These are phyloP conservation scores for Lepidocyrtinus sp. DNA, from an alignment of 2,888 invertebrate species.

Conservation along the genomic window DNA sequence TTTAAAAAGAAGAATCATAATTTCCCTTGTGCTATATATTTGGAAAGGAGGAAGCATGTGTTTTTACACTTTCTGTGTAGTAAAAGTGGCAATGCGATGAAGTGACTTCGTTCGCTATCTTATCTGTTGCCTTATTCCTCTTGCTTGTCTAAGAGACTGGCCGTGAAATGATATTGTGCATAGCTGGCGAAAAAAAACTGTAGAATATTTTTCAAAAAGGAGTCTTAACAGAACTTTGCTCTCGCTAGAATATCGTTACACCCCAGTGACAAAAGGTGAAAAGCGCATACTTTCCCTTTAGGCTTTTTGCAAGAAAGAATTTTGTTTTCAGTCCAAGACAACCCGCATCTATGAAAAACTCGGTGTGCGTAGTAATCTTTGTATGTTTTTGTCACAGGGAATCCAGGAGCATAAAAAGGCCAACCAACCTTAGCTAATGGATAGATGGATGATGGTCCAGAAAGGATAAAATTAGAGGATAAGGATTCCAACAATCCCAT, in stretches of 20 bases:
- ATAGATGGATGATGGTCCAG: conserved; percentile 50
- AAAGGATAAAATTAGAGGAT: conserved; percentile 53
- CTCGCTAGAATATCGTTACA: no score
- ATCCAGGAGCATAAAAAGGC: conserved; percentile 51
- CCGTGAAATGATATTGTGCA: conserved; percentile 25
- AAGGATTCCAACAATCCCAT: conserved; percentile 32
- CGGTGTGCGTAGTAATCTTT: conserved; percentile 7
- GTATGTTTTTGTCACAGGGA: conserved; percentile 45
- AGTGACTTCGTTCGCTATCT: conserved; percentile 28
- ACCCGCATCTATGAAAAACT: conserved; percentile 36
- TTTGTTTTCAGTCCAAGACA: conserved; percentile 32
- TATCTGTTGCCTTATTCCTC: conserved; percentile 22
- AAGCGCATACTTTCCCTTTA: conserved; percentile 50
- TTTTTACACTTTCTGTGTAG: not conserved
- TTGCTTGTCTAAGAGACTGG: conserved; percentile 6
- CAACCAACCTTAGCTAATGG: conserved; percentile 57
- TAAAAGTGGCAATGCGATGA: conserved; percentile 16
- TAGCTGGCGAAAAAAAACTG: not conserved
- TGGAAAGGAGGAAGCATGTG: not conserved
- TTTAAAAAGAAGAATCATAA: conserved; percentile 8
- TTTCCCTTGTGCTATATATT: not conserved
- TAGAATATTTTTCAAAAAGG: not conserved
- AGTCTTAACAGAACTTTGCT: not conserved
- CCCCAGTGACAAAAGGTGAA: conserved; percentile 33
- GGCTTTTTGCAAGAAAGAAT: conserved; percentile 37